phyloP scores from a whole-genome alignment of 92 coral and sea anemone genomes.

The Epizoanthus rinbou region DNA sequence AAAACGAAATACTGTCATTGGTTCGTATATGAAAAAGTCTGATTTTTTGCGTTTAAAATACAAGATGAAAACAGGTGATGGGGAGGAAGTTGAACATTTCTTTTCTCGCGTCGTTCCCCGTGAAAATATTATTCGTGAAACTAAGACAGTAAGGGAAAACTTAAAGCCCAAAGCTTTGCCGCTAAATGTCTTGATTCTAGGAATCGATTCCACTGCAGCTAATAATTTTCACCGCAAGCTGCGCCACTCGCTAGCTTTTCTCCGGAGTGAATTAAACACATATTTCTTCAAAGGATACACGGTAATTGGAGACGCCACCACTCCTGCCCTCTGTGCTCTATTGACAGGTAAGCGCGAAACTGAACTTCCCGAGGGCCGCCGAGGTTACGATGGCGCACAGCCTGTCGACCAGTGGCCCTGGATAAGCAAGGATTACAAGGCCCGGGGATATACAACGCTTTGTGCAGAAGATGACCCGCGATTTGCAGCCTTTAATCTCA shows the following conservation, averaged over 20 bases:
- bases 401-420: conserved; percentile 93
- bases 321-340: conserved; percentile 85
- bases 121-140: conserved; percentile 32
- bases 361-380: conserved; percentile 81
- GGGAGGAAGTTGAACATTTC: conserved; percentile 43
- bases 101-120: conserved; percentile 68
- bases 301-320: conserved; percentile 87
- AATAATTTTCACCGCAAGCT: conserved; percentile 85
- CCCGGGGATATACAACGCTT: conserved; percentile 83
- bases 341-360: conserved; percentile 76
- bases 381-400: conserved; percentile 62
- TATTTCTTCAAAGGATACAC: conserved; percentile 80
- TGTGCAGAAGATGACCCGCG: conserved; percentile 83
- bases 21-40: conserved; percentile 58
- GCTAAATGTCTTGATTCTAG: conserved; percentile 74
- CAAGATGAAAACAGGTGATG: conserved; percentile 33
- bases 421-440: conserved; percentile 78
- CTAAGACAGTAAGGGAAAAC: conserved; percentile 7
- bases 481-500: conserved; percentile 72
- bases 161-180: conserved; percentile 27
- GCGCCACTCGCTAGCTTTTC: conserved; percentile 66
- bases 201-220: conserved; percentile 82
- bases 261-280: conserved; percentile 62
- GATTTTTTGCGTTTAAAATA: conserved; percentile 75
- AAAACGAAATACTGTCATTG: conserved; percentile 2